Conservation (phyloP, 2,113 vertebrate genomes). For the Todiramphus chloris region DNA sequence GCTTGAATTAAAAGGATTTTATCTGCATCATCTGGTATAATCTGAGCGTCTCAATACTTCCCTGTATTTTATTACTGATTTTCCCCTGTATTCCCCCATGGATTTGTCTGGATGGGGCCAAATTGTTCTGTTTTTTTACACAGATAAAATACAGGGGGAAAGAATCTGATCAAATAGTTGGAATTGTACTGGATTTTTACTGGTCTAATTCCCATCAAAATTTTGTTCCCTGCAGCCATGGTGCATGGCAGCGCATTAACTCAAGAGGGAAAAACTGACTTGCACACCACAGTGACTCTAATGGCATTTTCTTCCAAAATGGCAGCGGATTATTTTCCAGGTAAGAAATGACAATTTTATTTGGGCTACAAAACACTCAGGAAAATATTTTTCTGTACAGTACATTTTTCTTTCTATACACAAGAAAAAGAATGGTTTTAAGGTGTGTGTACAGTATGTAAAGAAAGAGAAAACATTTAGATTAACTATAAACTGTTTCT, state of each 20-base stretch:
- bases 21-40: neutral
- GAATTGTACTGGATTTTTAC: neutral
- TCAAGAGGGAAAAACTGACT: neutral
- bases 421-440: slow-evolving; percentile 3
- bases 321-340: neutral
- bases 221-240: neutral
- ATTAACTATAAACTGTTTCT: neutral
- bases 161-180: neutral
- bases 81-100: neutral
- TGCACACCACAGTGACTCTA: neutral
- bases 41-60: neutral
- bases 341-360: neutral
- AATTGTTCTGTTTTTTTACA: neutral
- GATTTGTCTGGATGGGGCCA: neutral
- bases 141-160: neutral
- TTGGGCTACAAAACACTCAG: neutral
- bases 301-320: slow-evolving; percentile 3
- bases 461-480: neutral
- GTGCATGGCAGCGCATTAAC: neutral
- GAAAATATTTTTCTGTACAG: neutral
- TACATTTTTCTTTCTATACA: neutral
- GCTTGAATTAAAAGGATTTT: neutral
- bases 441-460: neutral
- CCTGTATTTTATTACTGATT: neutral
- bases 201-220: neutral